Conservation (phyloP, 2,888 invertebrate genomes). For the Subacronicta megacephala region DNA sequence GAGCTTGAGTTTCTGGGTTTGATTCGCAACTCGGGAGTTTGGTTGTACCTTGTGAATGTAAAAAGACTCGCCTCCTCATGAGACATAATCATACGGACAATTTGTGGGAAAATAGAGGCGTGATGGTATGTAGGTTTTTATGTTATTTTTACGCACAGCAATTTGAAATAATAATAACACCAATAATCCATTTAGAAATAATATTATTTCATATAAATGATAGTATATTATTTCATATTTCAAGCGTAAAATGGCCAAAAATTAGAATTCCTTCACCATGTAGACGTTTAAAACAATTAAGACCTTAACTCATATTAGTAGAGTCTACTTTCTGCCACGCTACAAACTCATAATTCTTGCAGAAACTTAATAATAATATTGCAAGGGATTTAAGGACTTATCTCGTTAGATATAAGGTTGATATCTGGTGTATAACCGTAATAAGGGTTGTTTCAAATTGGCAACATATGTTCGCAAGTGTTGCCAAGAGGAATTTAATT, state of each 20-base stretch:
- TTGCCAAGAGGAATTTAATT: constrained; percentile 90
- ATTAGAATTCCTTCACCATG: constrained; percentile 16
- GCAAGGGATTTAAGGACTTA: constrained; percentile 38
- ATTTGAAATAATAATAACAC: too few relatives aligned
- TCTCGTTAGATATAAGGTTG: not conserved
- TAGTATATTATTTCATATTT: too few relatives aligned
- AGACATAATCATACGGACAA: too few relatives aligned
- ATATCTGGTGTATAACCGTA: constrained; percentile 24
- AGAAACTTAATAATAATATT: constrained; percentile 3
- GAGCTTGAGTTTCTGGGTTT: too few relatives aligned
- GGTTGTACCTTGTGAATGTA: too few relatives aligned
- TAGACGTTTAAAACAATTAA: constrained; percentile 2
- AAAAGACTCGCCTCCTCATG: too few relatives aligned
- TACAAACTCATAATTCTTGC: not conserved
- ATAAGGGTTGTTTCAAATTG: constrained; percentile 67
- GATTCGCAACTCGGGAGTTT: too few relatives aligned
- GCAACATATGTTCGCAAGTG: constrained; percentile 87
- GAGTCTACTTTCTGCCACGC: not conserved
- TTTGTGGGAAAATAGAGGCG: too few relatives aligned
- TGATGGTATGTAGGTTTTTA: too few relatives aligned
- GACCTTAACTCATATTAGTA: constrained; percentile 1
- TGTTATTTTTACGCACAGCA: too few relatives aligned
- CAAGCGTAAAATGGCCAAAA: not conserved
- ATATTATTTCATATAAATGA: too few relatives aligned
- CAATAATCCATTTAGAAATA: too few relatives aligned